A percentile compares a stretch with the other conserved stretches of the same genome.
Conservation (phyloP, 2,113 vertebrate species). For the Prolemur simus region DNA sequence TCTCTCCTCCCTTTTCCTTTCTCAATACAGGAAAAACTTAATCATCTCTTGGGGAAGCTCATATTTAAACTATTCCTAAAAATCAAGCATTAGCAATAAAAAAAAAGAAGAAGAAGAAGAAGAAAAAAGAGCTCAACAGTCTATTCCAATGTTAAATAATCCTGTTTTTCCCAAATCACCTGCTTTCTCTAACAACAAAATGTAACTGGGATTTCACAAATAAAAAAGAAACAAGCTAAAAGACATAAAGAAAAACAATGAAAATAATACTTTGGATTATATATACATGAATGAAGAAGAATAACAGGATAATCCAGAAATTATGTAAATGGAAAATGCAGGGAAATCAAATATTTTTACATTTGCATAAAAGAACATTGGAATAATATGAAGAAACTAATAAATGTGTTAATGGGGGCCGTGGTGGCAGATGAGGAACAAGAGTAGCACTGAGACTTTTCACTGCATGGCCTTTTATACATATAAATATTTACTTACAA, state of each 20-base stretch:
- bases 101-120: background rate
- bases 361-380: background rate
- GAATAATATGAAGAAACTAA: background rate
- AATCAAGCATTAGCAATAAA: background rate
- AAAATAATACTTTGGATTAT: background rate
- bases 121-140: background rate
- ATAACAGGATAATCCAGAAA: background rate
- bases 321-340: background rate
- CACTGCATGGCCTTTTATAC: background rate
- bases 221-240: slow-evolving; percentile 14
- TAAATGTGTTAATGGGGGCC: background rate
- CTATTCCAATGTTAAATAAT: background rate
- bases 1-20: slow-evolving; percentile 8
- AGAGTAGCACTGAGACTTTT: background rate
- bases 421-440: background rate
- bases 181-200: background rate
- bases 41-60: slow-evolving; percentile 15
- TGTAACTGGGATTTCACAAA: background rate
- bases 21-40: slow-evolving; percentile 37
- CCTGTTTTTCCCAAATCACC: background rate
- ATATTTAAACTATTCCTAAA: slow-evolving; percentile 17
- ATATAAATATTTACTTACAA: no score
- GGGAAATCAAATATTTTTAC: background rate
- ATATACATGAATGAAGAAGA: background rate
- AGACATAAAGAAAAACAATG: background rate